A percentile compares a stretch with the other conserved stretches of the same genome.
Evolutionary conservation across 2,888 invertebrate species (phyloP).

Genomic region (Aricia artaxerxes): DNA sequence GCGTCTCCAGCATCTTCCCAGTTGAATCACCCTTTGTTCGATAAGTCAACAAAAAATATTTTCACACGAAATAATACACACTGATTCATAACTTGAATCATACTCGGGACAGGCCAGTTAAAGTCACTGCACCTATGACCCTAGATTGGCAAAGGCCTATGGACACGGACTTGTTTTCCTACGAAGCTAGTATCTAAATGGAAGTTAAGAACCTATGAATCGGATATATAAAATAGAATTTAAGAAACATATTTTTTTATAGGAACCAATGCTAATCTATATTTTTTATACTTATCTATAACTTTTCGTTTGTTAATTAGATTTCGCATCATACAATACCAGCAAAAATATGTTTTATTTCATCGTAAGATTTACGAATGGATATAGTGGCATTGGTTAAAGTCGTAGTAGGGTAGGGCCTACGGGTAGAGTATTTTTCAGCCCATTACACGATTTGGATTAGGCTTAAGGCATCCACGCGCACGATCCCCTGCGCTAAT

Average conservation of each 20-base stretch:
- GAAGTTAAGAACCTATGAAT: neutral
- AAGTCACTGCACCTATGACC: neutral
- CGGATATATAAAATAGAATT: too few species aligned
- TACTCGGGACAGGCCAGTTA: neutral
- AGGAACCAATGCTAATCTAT: too few species aligned
- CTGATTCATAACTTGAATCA: conserved; percentile 20
- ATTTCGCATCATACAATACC: too few species aligned
- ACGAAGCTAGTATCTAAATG: neutral
- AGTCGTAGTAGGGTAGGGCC: neutral
- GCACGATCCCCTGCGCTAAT: conserved; percentile 3
- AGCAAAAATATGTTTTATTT: neutral
- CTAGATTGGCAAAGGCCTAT: neutral
- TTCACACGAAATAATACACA: conserved; percentile 2
- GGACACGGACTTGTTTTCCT: neutral
- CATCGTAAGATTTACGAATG: too few species aligned
- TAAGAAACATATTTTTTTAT: too few species aligned
- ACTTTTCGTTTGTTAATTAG: too few species aligned
- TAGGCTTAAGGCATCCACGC: neutral
- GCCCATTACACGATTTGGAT: conserved; percentile 1
- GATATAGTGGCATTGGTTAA: too few species aligned
- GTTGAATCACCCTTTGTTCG: conserved; percentile 25
- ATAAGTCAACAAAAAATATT: conserved; percentile 13
- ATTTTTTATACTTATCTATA: too few species aligned
- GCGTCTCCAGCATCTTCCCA: conserved; percentile 14
- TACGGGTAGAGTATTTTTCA: neutral